phyloP scores from a whole-genome alignment of 2,888 invertebrate species.

The Ornithoptera alexandrae region DNA sequence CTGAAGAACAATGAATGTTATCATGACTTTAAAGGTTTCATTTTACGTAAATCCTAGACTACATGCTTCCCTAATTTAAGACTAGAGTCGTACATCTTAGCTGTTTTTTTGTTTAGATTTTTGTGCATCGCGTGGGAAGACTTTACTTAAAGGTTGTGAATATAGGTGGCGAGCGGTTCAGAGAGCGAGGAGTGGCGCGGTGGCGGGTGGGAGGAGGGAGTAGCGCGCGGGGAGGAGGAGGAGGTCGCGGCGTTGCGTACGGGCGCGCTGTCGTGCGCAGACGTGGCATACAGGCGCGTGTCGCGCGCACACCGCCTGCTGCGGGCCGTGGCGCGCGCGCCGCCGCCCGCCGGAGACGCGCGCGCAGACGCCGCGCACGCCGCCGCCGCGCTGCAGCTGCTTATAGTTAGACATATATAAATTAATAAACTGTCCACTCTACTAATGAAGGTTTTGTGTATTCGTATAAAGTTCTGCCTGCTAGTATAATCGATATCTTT shows the following conservation, averaged over 20 bases:
- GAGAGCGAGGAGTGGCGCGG: conserved; percentile 12
- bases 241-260: conserved; percentile 46
- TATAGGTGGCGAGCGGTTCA: conserved; percentile 22
- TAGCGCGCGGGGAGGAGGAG: conserved; percentile 41
- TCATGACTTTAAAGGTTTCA: too few species aligned
- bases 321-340: conserved; percentile 45
- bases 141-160: not conserved
- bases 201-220: conserved; percentile 41
- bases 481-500: too few species aligned
- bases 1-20: not conserved
- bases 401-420: conserved; percentile 36
- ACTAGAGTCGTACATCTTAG: too few species aligned
- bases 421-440: too few species aligned
- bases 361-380: conserved; percentile 37
- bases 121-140: too few species aligned
- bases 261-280: conserved; percentile 58
- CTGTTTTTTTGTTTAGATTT: too few species aligned
- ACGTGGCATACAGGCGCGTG: conserved; percentile 66
- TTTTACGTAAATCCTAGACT: too few species aligned
- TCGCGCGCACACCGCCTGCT: conserved; percentile 49
- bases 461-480: too few species aligned
- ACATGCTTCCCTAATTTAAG: too few species aligned
- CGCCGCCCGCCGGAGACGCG: conserved; percentile 37
- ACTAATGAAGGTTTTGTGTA: too few species aligned
- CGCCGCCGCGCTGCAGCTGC: conserved; percentile 32